These are phyloP conservation scores for Tenodera sinensis DNA, from an alignment of 2,888 invertebrate genomes.

Conservation along the genomic window DNA sequence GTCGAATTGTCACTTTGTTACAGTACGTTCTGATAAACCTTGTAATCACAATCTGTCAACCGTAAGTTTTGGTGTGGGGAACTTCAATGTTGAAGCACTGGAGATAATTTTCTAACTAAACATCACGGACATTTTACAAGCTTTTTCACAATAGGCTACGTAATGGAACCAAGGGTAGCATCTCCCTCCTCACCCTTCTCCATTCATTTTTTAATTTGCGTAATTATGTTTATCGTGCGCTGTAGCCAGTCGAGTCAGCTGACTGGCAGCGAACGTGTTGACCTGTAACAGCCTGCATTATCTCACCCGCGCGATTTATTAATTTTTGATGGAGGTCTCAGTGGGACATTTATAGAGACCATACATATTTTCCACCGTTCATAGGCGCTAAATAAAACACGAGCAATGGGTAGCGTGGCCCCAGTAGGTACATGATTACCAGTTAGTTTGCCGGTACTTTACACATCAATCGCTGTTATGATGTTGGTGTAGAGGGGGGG, in stretches of 20 bases:
- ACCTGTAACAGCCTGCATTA: background rate
- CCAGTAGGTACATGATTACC: background rate
- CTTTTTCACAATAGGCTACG: background rate
- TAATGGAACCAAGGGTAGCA: background rate
- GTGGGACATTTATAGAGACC: conserved; percentile 15
- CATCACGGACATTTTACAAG: background rate
- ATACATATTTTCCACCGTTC: conserved; percentile 9
- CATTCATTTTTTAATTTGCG: background rate
- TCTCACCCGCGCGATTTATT: background rate
- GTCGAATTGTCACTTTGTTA: too few species aligned
- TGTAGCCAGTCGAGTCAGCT: background rate
- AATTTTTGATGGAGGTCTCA: conserved; percentile 12
- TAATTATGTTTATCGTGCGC: conserved; percentile 6
- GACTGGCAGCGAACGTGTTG: background rate
- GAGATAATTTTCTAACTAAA: background rate
- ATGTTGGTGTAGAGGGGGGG: background rate
- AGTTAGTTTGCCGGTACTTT: background rate
- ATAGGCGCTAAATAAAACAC: conserved; percentile 1
- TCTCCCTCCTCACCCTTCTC: background rate
- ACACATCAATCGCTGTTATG: background rate
- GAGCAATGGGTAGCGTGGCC: background rate
- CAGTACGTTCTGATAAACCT: too few species aligned
- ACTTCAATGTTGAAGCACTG: background rate
- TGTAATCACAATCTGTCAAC: too few species aligned
- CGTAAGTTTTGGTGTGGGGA: too few species aligned